Conservation (phyloP, 2,113 vertebrate species). For the Drymodes brunneopygia region DNA sequence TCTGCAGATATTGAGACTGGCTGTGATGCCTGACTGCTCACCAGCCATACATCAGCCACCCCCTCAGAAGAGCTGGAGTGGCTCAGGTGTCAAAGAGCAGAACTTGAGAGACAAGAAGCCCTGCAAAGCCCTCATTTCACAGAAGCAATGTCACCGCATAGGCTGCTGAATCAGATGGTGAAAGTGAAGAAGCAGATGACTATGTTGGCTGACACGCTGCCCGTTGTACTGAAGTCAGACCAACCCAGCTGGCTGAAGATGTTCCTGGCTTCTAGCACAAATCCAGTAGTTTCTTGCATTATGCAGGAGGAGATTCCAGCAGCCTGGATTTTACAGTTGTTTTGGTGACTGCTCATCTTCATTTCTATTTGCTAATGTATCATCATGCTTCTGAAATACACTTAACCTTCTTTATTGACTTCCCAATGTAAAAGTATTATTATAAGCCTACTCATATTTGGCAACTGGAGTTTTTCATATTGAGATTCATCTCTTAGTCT, state of each 20-base stretch:
- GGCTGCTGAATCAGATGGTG: neutral
- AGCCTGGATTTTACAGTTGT: neutral
- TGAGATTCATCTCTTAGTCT: slow-evolving; percentile 51
- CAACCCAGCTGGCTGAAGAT: neutral
- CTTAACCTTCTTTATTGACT: neutral
- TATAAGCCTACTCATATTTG: neutral
- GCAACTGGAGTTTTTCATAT: neutral
- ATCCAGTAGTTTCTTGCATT: neutral
- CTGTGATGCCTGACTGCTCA: neutral
- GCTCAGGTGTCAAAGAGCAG: neutral
- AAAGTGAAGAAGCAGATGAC: neutral
- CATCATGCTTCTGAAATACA: neutral
- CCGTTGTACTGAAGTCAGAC: neutral
- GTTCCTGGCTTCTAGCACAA: neutral
- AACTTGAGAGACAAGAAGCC: neutral
- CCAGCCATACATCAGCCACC: neutral
- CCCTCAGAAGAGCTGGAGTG: neutral
- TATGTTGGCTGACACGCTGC: neutral
- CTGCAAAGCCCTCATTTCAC: neutral
- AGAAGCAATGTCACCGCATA: neutral
- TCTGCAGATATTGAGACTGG: neutral
- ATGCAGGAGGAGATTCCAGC: neutral
- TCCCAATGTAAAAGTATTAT: neutral
- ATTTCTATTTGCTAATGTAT: neutral
- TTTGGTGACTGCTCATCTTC: neutral